Percentiles rank a stretch among this genome's conserved stretches.
These are phyloP conservation scores for Solea senegalensis DNA, from an alignment of 2,113 vertebrate genomes.

Conservation along the genomic window DNA sequence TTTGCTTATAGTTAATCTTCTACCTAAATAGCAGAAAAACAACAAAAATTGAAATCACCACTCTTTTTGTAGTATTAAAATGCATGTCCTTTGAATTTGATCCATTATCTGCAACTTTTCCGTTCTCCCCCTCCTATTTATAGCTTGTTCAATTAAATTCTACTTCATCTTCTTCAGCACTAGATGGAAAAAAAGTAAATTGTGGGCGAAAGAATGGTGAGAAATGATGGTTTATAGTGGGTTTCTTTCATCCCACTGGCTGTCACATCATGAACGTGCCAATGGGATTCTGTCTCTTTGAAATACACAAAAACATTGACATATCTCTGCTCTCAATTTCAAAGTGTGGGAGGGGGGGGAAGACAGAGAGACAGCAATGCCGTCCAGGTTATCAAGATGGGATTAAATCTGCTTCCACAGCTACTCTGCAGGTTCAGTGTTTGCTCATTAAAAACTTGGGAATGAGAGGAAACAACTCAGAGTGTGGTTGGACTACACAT, in stretches of 20 bases:
- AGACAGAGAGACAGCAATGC: slow-evolving; percentile 12
- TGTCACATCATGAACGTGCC: neutral
- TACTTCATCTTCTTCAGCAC: slow-evolving; percentile 1
- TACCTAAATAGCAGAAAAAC: no score
- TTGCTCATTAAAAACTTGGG: slow-evolving; percentile 43
- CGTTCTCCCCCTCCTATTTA: neutral
- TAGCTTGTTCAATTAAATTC: neutral
- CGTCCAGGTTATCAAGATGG: slow-evolving; percentile 26
- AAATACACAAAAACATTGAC: slow-evolving; percentile 19
- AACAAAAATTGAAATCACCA: no score
- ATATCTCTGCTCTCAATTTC: neutral
- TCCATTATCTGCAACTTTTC: no score
- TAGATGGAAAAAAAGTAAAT: neutral
- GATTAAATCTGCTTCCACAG: slow-evolving; percentile 52
- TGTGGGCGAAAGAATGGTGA: neutral
- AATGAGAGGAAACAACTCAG: slow-evolving; percentile 15
- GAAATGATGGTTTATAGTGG: neutral
- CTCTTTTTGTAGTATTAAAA: no score
- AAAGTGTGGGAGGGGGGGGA: neutral
- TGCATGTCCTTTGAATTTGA: no score
- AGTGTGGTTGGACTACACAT: neutral
- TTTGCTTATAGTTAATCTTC: no score
- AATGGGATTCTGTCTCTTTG: slow-evolving; percentile 29
- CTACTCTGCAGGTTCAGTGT: slow-evolving; percentile 22
- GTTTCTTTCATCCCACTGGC: slow-evolving; percentile 6